Conservation (phyloP, 2,888 invertebrate species). For the Sinelater perroti region DNA sequence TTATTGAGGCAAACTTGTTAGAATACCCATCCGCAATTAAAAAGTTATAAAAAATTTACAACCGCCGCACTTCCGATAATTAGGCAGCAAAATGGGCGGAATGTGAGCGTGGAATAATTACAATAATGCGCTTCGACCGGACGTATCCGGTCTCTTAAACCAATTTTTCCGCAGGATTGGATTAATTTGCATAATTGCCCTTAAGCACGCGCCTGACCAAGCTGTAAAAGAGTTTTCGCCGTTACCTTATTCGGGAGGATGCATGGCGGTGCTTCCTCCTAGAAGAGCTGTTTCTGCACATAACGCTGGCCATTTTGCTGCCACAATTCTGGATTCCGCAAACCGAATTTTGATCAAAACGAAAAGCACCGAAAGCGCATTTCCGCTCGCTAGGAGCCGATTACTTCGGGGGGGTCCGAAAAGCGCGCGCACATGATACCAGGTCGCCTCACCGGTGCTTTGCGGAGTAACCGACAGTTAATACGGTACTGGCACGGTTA, state of each 20-base stretch:
- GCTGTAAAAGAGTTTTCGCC: too few relatives aligned
- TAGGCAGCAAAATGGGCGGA: too few relatives aligned
- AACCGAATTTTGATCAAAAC: not conserved
- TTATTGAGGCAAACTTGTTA: too few relatives aligned
- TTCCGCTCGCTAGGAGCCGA: not conserved
- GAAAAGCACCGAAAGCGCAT: not conserved
- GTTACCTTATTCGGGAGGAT: constrained; percentile 46
- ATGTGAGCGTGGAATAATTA: too few relatives aligned
- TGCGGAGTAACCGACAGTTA: constrained; percentile 47
- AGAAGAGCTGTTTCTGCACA: constrained; percentile 44
- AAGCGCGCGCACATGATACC: constrained; percentile 21
- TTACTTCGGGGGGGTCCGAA: not conserved
- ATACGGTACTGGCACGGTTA: constrained; percentile 50
- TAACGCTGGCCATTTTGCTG: constrained; percentile 42
- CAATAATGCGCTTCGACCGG: too few relatives aligned
- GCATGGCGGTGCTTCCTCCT: constrained; percentile 46
- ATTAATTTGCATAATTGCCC: too few relatives aligned
- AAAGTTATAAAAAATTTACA: too few relatives aligned
- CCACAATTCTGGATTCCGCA: not conserved
- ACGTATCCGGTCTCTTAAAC: too few relatives aligned
- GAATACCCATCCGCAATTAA: too few relatives aligned
- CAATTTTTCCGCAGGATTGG: too few relatives aligned
- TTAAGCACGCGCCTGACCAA: too few relatives aligned
- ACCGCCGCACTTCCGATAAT: too few relatives aligned
- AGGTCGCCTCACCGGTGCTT: constrained; percentile 22